Percentiles rank a stretch among this genome's conserved stretches.
phyloP scores from a whole-genome alignment of 2,888 invertebrate species.

The Idaea straminata region DNA sequence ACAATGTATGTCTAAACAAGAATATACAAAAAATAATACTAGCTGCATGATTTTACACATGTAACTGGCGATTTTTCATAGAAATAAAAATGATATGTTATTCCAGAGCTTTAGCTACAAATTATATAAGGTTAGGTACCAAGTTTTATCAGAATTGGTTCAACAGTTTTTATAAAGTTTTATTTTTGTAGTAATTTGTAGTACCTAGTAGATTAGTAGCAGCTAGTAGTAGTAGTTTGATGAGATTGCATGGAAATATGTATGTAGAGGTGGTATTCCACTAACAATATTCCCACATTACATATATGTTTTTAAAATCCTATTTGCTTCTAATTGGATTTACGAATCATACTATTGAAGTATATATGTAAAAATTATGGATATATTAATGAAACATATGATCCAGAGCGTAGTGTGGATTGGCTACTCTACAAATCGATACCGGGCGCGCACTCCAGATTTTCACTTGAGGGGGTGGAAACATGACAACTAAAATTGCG shows the following conservation, averaged over 20 bases:
- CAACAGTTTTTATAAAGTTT: no score
- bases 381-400: conserved; percentile 41
- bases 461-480: conserved; percentile 63
- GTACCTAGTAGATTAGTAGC: background rate
- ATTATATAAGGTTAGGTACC: no score
- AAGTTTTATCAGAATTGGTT: no score
- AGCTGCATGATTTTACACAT: no score
- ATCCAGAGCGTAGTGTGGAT: conserved; percentile 47
- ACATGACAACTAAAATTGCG: conserved; percentile 68
- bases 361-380: background rate
- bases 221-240: background rate
- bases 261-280: background rate
- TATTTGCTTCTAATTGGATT: conserved; percentile 31
- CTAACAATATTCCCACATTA: background rate
- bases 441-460: conserved; percentile 56
- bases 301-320: background rate
- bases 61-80: no score
- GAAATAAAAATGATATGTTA: no score
- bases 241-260: background rate
- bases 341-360: conserved; percentile 19
- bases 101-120: no score
- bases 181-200: background rate
- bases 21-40: no score
- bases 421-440: conserved; percentile 61
- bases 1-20: no score